phyloP scores from a whole-genome alignment of 2,113 vertebrate genomes.

The Diglossa brunneiventris region DNA sequence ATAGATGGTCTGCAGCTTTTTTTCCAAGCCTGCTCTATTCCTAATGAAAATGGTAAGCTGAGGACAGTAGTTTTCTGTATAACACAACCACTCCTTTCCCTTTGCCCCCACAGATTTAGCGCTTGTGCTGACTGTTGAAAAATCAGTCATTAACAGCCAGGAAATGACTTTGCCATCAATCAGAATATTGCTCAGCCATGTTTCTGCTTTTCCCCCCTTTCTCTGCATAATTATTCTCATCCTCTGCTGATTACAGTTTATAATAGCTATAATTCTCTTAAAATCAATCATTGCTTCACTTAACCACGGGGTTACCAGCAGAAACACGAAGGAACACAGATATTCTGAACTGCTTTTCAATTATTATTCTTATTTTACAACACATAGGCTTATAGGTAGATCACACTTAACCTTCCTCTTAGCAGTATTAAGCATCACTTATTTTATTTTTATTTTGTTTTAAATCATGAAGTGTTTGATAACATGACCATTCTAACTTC shows the following conservation, averaged over 20 bases:
- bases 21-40: background rate
- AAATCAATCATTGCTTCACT: slow-evolving; percentile 75
- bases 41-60: slow-evolving; percentile 5
- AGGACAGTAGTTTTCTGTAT: slow-evolving; percentile 61
- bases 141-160: slow-evolving; percentile 77
- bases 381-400: background rate
- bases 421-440: background rate
- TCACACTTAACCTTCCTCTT: background rate
- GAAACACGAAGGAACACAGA: slow-evolving; percentile 65
- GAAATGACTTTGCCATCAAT: slow-evolving; percentile 81
- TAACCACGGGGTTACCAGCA: slow-evolving; percentile 67
- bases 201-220: slow-evolving; percentile 66
- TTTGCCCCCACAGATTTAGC: slow-evolving; percentile 48
- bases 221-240: slow-evolving; percentile 77
- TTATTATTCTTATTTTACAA: slow-evolving; percentile 41
- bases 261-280: slow-evolving; percentile 81
- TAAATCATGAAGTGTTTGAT: background rate
- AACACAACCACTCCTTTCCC: slow-evolving; percentile 28
- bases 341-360: slow-evolving; percentile 44
- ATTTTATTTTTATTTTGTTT: slow-evolving; percentile 10
- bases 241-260: slow-evolving; percentile 77
- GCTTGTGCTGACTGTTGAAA: slow-evolving; percentile 75
- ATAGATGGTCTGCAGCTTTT: fast-evolving
- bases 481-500: background rate
- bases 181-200: slow-evolving; percentile 76